Evolutionary conservation across 2,113 vertebrate genomes (phyloP).

Genomic region (Paracanthobrama guichenoti): DNA sequence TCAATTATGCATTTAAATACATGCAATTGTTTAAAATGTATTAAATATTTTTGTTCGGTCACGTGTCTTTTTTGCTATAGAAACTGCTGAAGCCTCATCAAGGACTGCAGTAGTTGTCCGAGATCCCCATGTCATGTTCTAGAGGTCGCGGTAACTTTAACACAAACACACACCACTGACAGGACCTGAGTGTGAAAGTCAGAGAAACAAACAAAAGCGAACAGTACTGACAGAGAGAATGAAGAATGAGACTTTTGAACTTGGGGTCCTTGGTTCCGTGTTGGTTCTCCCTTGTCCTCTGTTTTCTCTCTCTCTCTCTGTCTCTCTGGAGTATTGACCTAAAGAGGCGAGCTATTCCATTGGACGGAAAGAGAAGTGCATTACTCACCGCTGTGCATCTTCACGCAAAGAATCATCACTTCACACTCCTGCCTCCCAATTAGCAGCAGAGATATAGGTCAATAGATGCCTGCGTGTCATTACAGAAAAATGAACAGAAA

Average conservation of each 20-base stretch:
- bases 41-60: neutral
- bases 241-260: conserved; percentile 30
- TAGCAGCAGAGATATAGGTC: conserved; percentile 47
- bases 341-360: conserved; percentile 24
- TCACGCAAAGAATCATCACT: conserved; percentile 35
- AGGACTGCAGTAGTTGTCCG: neutral
- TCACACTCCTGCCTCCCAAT: conserved; percentile 36
- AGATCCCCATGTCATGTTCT: neutral
- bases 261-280: conserved; percentile 1
- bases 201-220: conserved; percentile 6
- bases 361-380: conserved; percentile 32
- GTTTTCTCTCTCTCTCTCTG: conserved; percentile 22
- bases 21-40: neutral
- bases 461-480: conserved; percentile 49
- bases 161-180: neutral
- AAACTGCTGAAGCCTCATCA: neutral
- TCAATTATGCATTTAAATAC: neutral
- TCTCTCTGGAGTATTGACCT: conserved; percentile 40
- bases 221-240: neutral
- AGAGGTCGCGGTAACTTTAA: neutral
- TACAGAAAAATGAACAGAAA: conserved; percentile 37
- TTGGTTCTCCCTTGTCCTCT: neutral
- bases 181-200: conserved; percentile 30
- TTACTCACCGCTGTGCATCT: conserved; percentile 45
- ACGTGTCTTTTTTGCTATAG: neutral